Evolutionary conservation across 2,888 invertebrate genomes (phyloP).

Genomic region (Epinotia brunnichana): DNA sequence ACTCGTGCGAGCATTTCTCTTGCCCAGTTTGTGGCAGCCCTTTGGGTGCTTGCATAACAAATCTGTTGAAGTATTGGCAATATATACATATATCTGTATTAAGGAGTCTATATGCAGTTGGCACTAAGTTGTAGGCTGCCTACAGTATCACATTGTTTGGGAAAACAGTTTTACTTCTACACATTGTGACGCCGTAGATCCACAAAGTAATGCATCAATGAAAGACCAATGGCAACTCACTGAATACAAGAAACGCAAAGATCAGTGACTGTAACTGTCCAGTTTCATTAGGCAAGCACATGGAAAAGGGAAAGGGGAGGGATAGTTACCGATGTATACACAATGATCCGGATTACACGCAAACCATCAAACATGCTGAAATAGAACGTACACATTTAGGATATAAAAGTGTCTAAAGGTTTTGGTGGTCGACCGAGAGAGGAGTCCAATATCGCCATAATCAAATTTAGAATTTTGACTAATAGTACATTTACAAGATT

Average conservation of each 20-base stretch:
- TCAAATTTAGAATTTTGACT: constrained; percentile 59
- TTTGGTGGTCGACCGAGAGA: constrained; percentile 61
- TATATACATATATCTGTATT: background rate
- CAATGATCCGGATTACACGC: constrained; percentile 80
- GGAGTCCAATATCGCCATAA: constrained; percentile 71
- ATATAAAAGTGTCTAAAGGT: constrained; percentile 43
- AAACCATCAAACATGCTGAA: constrained; percentile 84
- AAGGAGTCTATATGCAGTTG: background rate
- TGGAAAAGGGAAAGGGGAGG: constrained; percentile 53
- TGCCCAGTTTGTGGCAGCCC: constrained; percentile 75
- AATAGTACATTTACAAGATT: background rate
- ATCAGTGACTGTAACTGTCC: background rate
- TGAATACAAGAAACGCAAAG: background rate
- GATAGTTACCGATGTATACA: constrained; percentile 78
- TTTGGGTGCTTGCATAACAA: constrained; percentile 37
- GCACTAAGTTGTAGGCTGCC: background rate
- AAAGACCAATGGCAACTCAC: background rate
- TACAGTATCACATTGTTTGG: background rate
- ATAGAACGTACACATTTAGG: constrained; percentile 64
- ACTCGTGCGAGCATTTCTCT: constrained; percentile 62
- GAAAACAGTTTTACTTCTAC: background rate
- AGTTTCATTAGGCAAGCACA: constrained; percentile 35
- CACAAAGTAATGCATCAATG: background rate
- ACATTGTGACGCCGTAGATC: background rate
- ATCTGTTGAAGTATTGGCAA: background rate